Evolutionary conservation across 2,888 invertebrate genomes (phyloP).

Genomic region (Acanthosepion pharaonis): DNA sequence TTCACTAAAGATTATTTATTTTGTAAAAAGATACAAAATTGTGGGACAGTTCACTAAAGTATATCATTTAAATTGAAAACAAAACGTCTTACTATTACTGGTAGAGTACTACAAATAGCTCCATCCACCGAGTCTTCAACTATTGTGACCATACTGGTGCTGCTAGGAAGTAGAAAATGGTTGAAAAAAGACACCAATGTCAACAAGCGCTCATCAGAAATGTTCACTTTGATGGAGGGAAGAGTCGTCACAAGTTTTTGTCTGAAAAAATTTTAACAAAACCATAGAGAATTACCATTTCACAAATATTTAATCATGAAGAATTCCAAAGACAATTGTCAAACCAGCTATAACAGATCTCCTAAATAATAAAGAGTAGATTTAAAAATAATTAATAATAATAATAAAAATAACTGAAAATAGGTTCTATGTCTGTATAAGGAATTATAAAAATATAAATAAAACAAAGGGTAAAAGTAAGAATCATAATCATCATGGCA

Average conservation of each 20-base stretch:
- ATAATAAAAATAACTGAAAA: too few relatives aligned
- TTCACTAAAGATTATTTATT: too few relatives aligned
- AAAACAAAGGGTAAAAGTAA: too few relatives aligned
- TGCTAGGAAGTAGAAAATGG: slow-evolving; percentile 76
- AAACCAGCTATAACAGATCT: too few relatives aligned
- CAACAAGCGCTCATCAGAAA: slow-evolving; percentile 83
- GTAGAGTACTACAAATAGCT: background rate
- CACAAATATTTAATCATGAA: background rate
- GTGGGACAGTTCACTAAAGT: background rate
- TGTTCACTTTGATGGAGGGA: slow-evolving; percentile 83
- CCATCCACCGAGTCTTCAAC: slow-evolving; percentile 69
- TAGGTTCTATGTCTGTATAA: too few relatives aligned
- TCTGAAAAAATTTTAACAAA: slow-evolving; percentile 74
- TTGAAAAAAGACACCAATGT: slow-evolving; percentile 81
- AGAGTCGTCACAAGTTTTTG: slow-evolving; percentile 85
- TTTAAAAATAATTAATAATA: too few relatives aligned
- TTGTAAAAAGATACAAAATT: too few relatives aligned
- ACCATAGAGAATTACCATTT: background rate
- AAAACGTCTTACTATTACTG: background rate
- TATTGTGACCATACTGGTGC: slow-evolving; percentile 67
- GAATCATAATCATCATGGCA: too few relatives aligned
- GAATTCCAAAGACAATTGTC: too few relatives aligned
- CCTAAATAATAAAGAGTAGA: too few relatives aligned
- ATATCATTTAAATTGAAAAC: background rate
- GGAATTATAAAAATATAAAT: too few relatives aligned